Conservation (phyloP, 2,113 vertebrate genomes). For the Lagopus muta region DNA sequence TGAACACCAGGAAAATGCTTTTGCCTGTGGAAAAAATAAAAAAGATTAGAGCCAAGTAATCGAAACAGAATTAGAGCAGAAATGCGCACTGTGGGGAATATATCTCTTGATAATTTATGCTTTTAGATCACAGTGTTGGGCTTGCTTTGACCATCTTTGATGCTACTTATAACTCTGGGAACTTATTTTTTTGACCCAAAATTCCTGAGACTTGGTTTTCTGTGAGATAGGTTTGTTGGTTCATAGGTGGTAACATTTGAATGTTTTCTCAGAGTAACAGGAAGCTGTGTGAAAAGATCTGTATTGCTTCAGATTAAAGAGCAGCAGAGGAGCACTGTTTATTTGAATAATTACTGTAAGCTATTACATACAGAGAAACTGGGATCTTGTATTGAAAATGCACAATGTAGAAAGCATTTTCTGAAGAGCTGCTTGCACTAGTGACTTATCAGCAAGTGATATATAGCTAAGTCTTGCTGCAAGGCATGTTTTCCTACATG, state of each 20-base stretch:
- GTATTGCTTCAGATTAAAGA: background rate
- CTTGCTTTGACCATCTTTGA: background rate
- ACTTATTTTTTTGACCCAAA: background rate
- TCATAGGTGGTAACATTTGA: background rate
- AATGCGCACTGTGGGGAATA: background rate
- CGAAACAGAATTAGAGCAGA: background rate
- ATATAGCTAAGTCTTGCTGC: background rate
- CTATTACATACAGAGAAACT: background rate
- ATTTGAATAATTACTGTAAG: background rate
- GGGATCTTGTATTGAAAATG: background rate
- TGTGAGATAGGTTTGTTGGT: background rate
- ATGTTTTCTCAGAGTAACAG: background rate
- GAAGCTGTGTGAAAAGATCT: background rate
- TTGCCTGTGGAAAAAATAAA: background rate
- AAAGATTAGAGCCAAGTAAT: background rate
- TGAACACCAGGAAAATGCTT: background rate
- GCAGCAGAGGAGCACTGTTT: background rate
- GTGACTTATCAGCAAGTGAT: background rate
- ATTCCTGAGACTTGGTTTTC: background rate
- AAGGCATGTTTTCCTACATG: background rate
- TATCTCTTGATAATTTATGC: background rate
- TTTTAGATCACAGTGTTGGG: background rate
- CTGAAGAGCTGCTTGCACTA: background rate
- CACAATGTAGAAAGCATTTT: background rate
- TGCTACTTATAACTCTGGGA: background rate